phyloP scores from a whole-genome alignment of 2,888 invertebrate genomes.

The Caenorhabditis panamensis region DNA sequence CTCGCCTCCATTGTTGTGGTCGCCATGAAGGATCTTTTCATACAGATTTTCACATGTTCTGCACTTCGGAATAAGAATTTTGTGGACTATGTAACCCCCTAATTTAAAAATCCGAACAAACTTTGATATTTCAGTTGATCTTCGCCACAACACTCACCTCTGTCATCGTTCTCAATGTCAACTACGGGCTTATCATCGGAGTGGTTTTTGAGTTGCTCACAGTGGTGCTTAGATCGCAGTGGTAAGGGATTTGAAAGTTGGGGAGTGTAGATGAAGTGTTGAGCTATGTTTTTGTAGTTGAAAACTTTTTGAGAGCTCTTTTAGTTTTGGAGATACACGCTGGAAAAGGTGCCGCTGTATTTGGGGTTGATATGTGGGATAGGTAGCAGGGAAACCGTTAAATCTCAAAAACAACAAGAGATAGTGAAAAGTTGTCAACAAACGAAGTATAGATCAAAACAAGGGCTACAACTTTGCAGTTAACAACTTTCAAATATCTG shows the following conservation, averaged over 20 bases:
- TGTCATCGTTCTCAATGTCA: conserved; percentile 89
- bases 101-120: neutral
- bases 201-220: conserved; percentile 87
- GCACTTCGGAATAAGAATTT: conserved; percentile 61
- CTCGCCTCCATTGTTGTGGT: conserved; percentile 75
- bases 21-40: conserved; percentile 73
- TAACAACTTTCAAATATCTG: too few species aligned
- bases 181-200: conserved; percentile 88
- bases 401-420: too few species aligned
- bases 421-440: too few species aligned
- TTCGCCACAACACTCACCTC: conserved; percentile 89
- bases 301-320: too few species aligned
- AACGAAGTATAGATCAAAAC: too few species aligned
- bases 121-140: conserved; percentile 82
- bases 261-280: too few species aligned
- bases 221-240: conserved; percentile 86
- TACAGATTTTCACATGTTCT: conserved; percentile 65
- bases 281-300: too few species aligned
- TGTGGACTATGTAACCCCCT: conserved; percentile 73
- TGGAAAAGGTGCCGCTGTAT: too few species aligned
- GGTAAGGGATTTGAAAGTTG: conserved; percentile 74
- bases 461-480: too few species aligned
- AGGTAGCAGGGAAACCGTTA: too few species aligned
- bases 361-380: too few species aligned
- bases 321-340: too few species aligned